Percentiles rank a stretch among this genome's conserved stretches.
Evolutionary conservation across 1,140 invertebrate genomes (phyloP).

Genomic region (Leptopilina clavipes): DNA sequence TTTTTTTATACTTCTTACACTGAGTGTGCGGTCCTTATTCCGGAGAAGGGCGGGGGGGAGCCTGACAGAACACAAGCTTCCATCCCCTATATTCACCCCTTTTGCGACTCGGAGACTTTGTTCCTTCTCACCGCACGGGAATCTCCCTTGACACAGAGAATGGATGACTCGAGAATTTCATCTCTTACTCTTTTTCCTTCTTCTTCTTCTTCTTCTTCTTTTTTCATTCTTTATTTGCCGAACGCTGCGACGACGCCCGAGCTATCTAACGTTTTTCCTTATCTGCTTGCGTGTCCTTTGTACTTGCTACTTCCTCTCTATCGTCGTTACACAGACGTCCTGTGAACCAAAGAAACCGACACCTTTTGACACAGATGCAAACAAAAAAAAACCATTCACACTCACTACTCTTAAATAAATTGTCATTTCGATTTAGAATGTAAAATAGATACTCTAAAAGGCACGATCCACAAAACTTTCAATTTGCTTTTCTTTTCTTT

Average conservation of each 20-base stretch:
- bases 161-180: constrained; percentile 66
- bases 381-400: not conserved
- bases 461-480: not conserved
- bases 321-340: not conserved
- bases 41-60: not conserved
- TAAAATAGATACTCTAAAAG: not conserved
- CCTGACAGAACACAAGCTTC: not conserved
- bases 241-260: not conserved
- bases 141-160: constrained; percentile 62
- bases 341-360: not conserved
- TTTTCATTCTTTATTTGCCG: not conserved
- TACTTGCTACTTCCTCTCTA: not conserved
- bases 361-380: constrained; percentile 23
- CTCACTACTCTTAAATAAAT: constrained; percentile 9
- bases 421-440: not conserved
- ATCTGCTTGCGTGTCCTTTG: constrained; percentile 31
- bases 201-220: too few species aligned
- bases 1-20: not conserved
- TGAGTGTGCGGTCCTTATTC: too few species aligned
- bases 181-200: constrained; percentile 40
- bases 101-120: constrained; percentile 44
- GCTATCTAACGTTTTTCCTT: constrained; percentile 36
- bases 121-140: constrained; percentile 58
- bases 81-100: constrained; percentile 41
- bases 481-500: not conserved